These are phyloP conservation scores for Antedon mediterranea DNA, from an alignment of 53 echinoderm and acorn worm genomes.

Conservation along the genomic window DNA sequence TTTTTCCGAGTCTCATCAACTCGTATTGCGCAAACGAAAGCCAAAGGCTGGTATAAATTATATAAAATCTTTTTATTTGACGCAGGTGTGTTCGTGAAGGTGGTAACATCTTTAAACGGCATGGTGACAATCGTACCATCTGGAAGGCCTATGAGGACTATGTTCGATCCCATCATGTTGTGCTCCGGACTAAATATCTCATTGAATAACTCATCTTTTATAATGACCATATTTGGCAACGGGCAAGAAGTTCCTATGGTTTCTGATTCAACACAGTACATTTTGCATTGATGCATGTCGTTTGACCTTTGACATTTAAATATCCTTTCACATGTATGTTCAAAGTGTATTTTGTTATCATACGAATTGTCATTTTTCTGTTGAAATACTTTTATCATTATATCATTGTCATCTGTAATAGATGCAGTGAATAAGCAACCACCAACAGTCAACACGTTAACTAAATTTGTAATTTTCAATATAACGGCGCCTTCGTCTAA, in stretches of 20 bases:
- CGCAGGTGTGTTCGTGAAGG: neutral
- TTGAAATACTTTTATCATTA: neutral
- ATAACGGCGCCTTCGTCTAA: neutral
- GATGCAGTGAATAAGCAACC: neutral
- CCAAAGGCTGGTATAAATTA: neutral
- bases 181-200: conserved; percentile 20
- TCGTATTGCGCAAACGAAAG: neutral
- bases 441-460: neutral
- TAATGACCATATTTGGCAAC: neutral
- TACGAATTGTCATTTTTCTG: neutral
- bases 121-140: conserved; percentile 16
- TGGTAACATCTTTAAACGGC: neutral
- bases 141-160: conserved; percentile 17
- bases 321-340: neutral
- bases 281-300: neutral
- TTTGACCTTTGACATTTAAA: neutral
- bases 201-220: conserved; percentile 25
- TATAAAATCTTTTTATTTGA: neutral
- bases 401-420: neutral
- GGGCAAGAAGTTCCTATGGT: neutral
- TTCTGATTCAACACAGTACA: neutral
- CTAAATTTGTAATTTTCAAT: neutral
- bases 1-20: neutral
- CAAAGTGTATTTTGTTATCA: neutral
- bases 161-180: conserved; percentile 10